Evolutionary conservation across 2,797 vertebrate species (phyloP), one percentile per base, ranked within the genome.

Genomic region (Adelosebastes latens): DNA sequence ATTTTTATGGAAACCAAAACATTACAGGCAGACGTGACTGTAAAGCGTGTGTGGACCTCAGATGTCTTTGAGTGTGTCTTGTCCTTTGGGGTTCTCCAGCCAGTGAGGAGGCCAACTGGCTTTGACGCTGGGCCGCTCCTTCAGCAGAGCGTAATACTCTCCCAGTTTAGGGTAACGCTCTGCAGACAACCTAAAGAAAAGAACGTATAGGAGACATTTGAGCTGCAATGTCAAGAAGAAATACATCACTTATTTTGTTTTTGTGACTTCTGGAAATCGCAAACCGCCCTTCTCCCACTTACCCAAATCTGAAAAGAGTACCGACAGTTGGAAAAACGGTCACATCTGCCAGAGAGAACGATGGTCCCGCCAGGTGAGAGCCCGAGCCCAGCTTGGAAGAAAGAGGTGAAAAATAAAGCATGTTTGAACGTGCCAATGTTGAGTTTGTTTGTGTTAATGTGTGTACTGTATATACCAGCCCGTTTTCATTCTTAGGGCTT

Each of bases 41-140:
- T 6, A 5, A 12, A 24, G 27, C 13, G 12, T 25, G 62, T 5
- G 61, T 27, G 22, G 4, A 16, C 8, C 59, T 94, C 87, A 96
- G 53, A 96, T 7, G 75, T 96, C 92, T 77, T 93, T 94, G 20
- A 96, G 93, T 0, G 77, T 53, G 52, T 94, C 91, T 56, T 84
- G 68, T 27, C 75, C 91, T 11, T 87, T 68, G 7, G 88, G 87
- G 42, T 91, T 92, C 77, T 96, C 94, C 77, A 93, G 81, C 96
- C 96, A 96, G 49, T 94, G 87, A 42, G 92, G 93, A 32, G 96
- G 94, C 96, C 96, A 96, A 72, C 87, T 91, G 84, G 94, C 91
- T 73, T 93, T 94, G 64, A 96, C 25, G 74, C 96, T 96, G 73
- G 96, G 94, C 2, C 94, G 89, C 0, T 96, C 92, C 84, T 95